Evolutionary conservation across 2,113 vertebrate genomes (phyloP).

Genomic region (Spermophilus dauricus): DNA sequence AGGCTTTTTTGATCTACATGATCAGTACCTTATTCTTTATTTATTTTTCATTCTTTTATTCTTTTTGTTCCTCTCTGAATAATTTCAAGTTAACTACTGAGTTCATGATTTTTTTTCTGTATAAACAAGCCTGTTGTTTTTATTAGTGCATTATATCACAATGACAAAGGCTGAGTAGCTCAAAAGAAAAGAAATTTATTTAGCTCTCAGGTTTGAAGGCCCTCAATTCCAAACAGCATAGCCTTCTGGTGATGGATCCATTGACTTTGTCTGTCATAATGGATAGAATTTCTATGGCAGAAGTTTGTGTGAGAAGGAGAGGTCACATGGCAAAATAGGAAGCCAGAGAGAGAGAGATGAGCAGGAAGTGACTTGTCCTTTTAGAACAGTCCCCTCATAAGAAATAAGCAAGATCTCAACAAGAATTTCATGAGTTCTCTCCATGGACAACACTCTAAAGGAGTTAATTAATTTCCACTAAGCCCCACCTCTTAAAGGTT

Average conservation of each 20-base stretch:
- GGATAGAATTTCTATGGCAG: neutral
- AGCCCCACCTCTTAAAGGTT: neutral
- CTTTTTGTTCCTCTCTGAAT: neutral
- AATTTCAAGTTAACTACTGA: neutral
- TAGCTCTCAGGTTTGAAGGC: too few species aligned
- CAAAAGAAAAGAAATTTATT: neutral
- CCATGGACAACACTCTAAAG: neutral
- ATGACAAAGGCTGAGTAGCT: neutral
- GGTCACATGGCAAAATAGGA: too few species aligned
- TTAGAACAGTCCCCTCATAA: neutral
- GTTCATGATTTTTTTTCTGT: neutral
- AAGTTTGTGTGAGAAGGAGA: too few species aligned
- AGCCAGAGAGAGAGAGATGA: neutral
- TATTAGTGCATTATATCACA: neutral
- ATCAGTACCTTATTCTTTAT: neutral
- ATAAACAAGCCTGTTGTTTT: neutral
- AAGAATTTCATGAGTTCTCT: neutral
- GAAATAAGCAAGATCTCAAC: neutral
- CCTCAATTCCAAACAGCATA: too few species aligned
- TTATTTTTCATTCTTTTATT: neutral
- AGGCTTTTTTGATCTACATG: neutral
- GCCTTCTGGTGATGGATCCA: too few species aligned
- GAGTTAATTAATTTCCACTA: neutral
- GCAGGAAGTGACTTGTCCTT: rapidly evolving
- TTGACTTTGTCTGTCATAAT: too few species aligned